Base-by-base conservation (phyloP, 2,113 vertebrate species). In the Oreotrochilus melanogaster region DNA sequence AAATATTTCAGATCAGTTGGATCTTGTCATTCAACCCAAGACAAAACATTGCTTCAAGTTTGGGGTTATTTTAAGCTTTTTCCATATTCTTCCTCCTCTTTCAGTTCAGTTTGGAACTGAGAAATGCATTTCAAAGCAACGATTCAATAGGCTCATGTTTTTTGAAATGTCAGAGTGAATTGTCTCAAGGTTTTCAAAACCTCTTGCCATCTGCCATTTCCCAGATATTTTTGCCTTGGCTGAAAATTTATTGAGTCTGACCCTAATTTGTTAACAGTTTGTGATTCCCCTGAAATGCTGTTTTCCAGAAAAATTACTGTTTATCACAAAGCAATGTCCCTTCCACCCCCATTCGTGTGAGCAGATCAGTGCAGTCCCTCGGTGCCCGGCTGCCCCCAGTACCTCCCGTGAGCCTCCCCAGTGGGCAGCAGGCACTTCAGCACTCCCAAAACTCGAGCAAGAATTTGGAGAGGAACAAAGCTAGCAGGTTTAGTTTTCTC, bases 321-420 rank as follows among this genome's bases (percentile, higher is more conserved):
- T 86, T 81, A 37, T 37, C 23, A 30, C 18, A 14, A 33, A 80
- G 19, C 47, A 47, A 9, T 3, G 4, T 35, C 23, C 7, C 6
- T 31, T 61, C 16, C 27, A 64, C 23, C n/a, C 16, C 3, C 6
- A 3, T 21, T 69, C 31, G 51, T 31, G 15, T 2, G 4, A 42
- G 50, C 42, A 2, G 5, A 30, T 83, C 31, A 8, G 35, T 12
- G 54, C 11, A 23, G 33, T 14, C 33, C 33, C 57, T 83, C 66
- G 0, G 0, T 16, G 24, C 18, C 39, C 0, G 0, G 42, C 43
- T 56, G 47, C 7, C 53, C 53, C 21, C 9, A 2, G 47, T 48
- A 9, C 18, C 47, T 21, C 21, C 45, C 18, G 19, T 47, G 18
- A 53, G 17, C 37, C 31, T 58, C 43, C 15, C 12, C 0, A 0